Conservation (phyloP, 2,797 vertebrate genomes). For the Crypturellus tataupa region DNA sequence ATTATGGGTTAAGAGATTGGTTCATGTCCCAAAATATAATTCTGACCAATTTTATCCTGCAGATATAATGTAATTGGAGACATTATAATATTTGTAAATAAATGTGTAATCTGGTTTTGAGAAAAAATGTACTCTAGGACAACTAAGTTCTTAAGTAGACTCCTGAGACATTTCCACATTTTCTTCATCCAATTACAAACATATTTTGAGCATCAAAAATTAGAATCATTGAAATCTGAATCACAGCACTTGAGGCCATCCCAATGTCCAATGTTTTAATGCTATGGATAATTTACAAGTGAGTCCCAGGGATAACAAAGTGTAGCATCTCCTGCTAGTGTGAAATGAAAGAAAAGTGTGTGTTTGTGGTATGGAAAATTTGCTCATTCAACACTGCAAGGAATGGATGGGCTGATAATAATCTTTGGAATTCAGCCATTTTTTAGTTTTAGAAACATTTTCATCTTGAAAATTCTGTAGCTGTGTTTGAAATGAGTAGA, state of each 20-base stretch:
- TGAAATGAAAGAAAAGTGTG: background rate
- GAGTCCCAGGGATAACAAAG: background rate
- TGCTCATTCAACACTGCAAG: slow-evolving; percentile 41
- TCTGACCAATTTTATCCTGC: background rate
- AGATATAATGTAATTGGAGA: background rate
- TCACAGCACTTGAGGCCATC: background rate
- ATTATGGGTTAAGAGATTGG: background rate
- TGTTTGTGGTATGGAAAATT: background rate
- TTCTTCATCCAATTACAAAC: background rate
- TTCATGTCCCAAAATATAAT: background rate
- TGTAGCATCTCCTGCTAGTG: background rate
- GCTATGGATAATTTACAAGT: background rate
- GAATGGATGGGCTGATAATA: slow-evolving; percentile 60
- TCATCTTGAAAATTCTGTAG: slow-evolving; percentile 34
- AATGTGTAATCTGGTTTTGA: background rate
- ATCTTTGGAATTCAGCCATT: slow-evolving; percentile 72
- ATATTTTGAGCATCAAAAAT: background rate
- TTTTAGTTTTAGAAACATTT: slow-evolving; percentile 49
- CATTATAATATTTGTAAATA: background rate
- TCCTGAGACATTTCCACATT: background rate
- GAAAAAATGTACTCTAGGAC: background rate
- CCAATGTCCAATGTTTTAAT: background rate
- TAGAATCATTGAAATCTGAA: background rate
- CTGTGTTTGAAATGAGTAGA: slow-evolving; percentile 58
- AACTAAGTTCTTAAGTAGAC: background rate